Conservation (phyloP, 2,797 vertebrate species). For the Danio choprae region DNA sequence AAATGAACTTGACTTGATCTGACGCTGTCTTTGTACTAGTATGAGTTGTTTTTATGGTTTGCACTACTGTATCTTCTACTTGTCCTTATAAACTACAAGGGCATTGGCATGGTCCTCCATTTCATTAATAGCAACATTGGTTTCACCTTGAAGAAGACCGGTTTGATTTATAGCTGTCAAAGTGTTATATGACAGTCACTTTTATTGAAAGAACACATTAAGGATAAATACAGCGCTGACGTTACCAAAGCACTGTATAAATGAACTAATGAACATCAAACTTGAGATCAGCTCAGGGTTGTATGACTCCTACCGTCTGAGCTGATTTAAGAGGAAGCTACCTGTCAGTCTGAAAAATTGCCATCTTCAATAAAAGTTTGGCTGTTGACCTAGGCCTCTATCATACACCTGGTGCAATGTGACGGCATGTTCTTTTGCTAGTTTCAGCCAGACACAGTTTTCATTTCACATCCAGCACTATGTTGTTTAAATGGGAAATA, state of each 20-base stretch:
- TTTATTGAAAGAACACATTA: constrained; percentile 37
- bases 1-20: neutral
- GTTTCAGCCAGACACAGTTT: too few relatives aligned
- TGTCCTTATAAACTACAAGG: constrained; percentile 18
- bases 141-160: constrained; percentile 37
- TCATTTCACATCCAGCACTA: too few relatives aligned
- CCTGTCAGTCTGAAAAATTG: too few relatives aligned
- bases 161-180: constrained; percentile 32
- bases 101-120: neutral
- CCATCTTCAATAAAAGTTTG: too few relatives aligned
- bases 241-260: constrained; percentile 8
- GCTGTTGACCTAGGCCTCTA: too few relatives aligned
- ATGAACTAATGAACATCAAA: constrained; percentile 9
- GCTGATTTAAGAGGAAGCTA: neutral
- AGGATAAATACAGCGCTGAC: neutral
- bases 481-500: too few relatives aligned
- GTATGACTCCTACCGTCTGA: neutral
- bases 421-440: too few relatives aligned
- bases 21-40: neutral
- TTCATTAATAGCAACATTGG: constrained; percentile 26
- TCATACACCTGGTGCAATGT: too few relatives aligned
- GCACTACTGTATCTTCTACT: neutral
- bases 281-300: constrained; percentile 10
- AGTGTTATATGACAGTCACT: constrained; percentile 26
- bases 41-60: constrained; percentile 17